These are phyloP conservation scores for Campoletis raptor DNA, from an alignment of 2,888 invertebrate species.

Conservation along the genomic window DNA sequence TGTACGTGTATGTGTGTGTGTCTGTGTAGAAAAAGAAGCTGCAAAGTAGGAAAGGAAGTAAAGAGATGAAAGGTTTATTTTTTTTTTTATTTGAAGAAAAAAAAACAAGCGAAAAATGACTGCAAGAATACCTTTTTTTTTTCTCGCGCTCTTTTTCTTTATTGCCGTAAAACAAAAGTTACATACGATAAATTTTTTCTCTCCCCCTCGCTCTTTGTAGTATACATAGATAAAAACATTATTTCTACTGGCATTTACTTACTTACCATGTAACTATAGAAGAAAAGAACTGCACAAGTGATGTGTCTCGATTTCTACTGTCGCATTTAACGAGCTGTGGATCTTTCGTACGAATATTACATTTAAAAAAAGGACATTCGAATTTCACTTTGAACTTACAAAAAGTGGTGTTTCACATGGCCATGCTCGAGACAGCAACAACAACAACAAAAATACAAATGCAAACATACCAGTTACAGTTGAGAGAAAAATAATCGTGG, in stretches of 20 bases:
- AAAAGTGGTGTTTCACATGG: constrained; percentile 11
- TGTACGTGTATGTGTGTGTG: constrained; percentile 45
- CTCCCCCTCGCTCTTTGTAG: constrained; percentile 23
- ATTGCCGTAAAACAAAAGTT: constrained; percentile 79
- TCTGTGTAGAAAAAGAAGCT: constrained; percentile 75
- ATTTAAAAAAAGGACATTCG: constrained; percentile 10
- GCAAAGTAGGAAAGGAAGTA: constrained; percentile 71
- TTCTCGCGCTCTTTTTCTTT: constrained; percentile 73
- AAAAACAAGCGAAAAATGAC: constrained; percentile 80
- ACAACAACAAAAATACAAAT: constrained; percentile 33
- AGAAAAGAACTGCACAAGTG: constrained; percentile 61
- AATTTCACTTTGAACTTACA: constrained; percentile 8
- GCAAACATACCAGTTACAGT: constrained; percentile 45
- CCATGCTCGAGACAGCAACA: constrained; percentile 55
- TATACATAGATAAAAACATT: constrained; percentile 77
- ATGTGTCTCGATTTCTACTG: constrained; percentile 39
- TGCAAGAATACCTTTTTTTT: constrained; percentile 72
- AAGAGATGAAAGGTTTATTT: constrained; percentile 76
- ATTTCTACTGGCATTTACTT: constrained; percentile 67
- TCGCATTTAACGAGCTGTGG: constrained; percentile 55
- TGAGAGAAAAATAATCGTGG: neutral
- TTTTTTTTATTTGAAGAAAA: constrained; percentile 73
- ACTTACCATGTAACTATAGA: constrained; percentile 65
- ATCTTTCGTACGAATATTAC: constrained; percentile 40
- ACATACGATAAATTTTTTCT: constrained; percentile 75